Conservation (phyloP, 2,113 vertebrate species). For the Bambusicola thoracicus region DNA sequence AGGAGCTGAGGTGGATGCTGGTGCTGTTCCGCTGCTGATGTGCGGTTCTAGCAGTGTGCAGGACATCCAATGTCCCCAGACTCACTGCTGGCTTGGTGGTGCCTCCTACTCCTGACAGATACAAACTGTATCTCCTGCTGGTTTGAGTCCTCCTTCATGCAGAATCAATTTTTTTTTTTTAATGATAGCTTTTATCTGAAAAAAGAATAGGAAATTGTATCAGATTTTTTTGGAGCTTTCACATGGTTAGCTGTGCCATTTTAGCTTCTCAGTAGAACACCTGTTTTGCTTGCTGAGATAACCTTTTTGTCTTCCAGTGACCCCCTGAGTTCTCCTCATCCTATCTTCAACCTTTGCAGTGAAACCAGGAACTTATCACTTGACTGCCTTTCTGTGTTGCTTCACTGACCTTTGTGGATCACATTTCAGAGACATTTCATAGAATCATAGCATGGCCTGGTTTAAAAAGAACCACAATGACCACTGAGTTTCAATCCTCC, state of each 20-base stretch:
- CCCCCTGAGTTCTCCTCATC: background rate
- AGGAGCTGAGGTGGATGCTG: background rate
- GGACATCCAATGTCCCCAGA: fast-evolving
- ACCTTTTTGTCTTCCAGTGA: background rate
- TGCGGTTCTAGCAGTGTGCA: background rate
- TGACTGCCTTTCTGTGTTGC: background rate
- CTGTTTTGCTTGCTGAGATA: background rate
- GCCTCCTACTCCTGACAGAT: fast-evolving
- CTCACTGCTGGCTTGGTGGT: background rate
- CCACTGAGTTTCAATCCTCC: no score
- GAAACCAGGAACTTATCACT: background rate
- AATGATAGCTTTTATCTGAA: background rate
- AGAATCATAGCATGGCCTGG: no score
- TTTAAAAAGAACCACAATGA: no score
- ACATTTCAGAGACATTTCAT: background rate
- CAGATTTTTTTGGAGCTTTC: background rate
- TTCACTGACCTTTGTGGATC: background rate
- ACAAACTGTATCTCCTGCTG: background rate
- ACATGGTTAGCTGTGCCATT: fast-evolving
- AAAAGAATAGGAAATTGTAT: fast-evolving
- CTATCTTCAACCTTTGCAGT: background rate
- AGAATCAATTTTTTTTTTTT: background rate
- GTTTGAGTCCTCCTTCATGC: fast-evolving
- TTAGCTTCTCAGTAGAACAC: background rate
- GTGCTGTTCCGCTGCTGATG: background rate